Base-by-base conservation (phyloP, 2,797 vertebrate genomes). In the Xenopus petersii region DNA sequence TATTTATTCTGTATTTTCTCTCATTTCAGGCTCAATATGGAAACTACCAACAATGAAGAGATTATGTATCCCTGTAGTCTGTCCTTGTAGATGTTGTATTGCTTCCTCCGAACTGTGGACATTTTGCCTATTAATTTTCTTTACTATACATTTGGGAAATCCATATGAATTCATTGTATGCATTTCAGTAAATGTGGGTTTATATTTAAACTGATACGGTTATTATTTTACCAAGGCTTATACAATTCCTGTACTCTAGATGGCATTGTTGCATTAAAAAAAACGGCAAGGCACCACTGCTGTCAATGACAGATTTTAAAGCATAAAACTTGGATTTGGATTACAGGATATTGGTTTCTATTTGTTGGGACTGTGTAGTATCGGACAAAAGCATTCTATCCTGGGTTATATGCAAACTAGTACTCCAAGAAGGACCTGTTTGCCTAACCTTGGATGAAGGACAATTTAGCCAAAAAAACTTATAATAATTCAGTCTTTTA, bases 41-140 rank as follows among this genome's bases (percentile, higher is more conserved):
- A 90, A 99, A 97, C 89, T 99, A 99, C 83, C 96, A 99, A 88
- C 97, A 98, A 87, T 99, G 94, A 96, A 90, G 84, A 88, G 74
- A 85, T 87, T 82, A 89, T 89, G 83, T 89, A 91, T 87, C 89
- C 88, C 89, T 71, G 70, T 86, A 89, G 82, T 82, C 84, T 85
- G 67, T 84, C 80, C 81, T 84, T 0, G 81, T 87, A 87, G 87
- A 86, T 90, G 88, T 88, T 88, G 80, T 87, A 79, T 84, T 84
- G 83, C 87, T 85, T 83, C 83, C 84, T 89, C 82, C 84, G 86
- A 87, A 88, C 88, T 88, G 87, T 88, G 89, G 89, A 87, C 82
- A 81, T 85, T 84, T 86, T 82, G 81, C 82, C 82, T 87, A 86
- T 86, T 90, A 88, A 88, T 89, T 92, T 85, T 82, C 80, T 83